Conservation (phyloP, 2,888 invertebrate genomes). For the Arenicola marina region DNA sequence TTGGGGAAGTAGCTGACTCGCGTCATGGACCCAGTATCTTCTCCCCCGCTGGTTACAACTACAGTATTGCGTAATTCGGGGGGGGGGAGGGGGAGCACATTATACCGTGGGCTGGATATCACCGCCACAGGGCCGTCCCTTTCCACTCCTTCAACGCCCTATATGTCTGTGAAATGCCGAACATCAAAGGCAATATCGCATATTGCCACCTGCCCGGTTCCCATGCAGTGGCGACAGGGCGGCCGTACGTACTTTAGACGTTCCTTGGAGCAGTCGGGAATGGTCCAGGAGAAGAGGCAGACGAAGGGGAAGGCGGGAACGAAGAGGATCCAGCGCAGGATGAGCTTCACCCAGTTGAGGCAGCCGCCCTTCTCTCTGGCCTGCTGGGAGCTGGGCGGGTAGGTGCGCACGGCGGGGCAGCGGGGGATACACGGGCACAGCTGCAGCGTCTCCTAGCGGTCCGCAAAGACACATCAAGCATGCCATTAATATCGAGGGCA, state of each 20-base stretch:
- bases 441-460: conserved; percentile 22
- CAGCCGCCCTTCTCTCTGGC: conserved; percentile 16
- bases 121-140: too few species aligned
- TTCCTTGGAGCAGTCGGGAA: conserved; percentile 35
- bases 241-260: conserved; percentile 21
- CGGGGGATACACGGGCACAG: conserved; percentile 30
- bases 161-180: background rate
- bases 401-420: conserved; percentile 28
- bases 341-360: conserved; percentile 17
- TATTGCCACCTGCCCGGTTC: too few species aligned
- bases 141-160: too few species aligned
- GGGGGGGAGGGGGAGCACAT: too few species aligned
- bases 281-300: conserved; percentile 34
- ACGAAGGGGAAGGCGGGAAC: conserved; percentile 35
- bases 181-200: background rate
- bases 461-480: too few species aligned
- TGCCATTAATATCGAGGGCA: too few species aligned
- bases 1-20: too few species aligned
- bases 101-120: too few species aligned
- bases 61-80: too few species aligned
- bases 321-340: conserved; percentile 31
- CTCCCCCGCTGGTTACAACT: too few species aligned
- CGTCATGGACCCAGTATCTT: too few species aligned
- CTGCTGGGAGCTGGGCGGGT: conserved; percentile 15
- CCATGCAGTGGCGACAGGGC: too few species aligned